Evolutionary conservation across 2,888 invertebrate species (phyloP).

Genomic region (Mesoligia furuncula): DNA sequence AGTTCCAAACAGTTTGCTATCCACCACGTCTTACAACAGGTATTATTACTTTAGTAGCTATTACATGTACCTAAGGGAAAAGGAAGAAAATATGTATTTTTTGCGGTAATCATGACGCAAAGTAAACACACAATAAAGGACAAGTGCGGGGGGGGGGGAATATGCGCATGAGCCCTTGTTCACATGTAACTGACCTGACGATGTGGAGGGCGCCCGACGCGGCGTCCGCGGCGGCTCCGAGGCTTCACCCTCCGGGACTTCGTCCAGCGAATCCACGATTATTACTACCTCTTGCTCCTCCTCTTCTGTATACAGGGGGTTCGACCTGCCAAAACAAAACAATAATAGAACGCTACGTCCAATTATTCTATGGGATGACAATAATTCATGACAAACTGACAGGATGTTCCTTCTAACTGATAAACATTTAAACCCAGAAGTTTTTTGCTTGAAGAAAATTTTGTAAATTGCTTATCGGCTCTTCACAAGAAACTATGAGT

Average conservation of each 20-base stretch:
- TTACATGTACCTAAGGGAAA: too few relatives aligned
- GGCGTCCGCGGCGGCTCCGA: conserved; percentile 77
- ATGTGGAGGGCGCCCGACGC: conserved; percentile 85
- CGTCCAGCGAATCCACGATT: conserved; percentile 85
- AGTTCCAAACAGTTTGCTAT: too few relatives aligned
- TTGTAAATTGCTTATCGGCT: neutral
- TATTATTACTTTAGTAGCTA: too few relatives aligned
- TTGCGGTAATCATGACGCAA: too few relatives aligned
- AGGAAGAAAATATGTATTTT: too few relatives aligned
- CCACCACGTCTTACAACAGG: too few relatives aligned
- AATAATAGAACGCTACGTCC: neutral
- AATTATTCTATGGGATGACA: too few relatives aligned
- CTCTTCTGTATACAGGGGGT: conserved; percentile 86
- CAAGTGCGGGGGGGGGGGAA: neutral
- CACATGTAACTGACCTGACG: conserved; percentile 77
- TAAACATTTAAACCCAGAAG: neutral
- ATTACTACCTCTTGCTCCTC: conserved; percentile 89
- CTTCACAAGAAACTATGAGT: neutral
- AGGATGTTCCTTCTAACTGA: too few relatives aligned
- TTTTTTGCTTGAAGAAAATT: too few relatives aligned
- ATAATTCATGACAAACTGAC: neutral
- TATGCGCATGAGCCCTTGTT: neutral
- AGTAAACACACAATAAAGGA: too few relatives aligned
- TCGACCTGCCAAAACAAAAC: conserved; percentile 77
- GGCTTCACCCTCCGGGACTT: conserved; percentile 73